Evolutionary conservation across 2,113 vertebrate species (phyloP).

Genomic region (Paratilapia polleni): DNA sequence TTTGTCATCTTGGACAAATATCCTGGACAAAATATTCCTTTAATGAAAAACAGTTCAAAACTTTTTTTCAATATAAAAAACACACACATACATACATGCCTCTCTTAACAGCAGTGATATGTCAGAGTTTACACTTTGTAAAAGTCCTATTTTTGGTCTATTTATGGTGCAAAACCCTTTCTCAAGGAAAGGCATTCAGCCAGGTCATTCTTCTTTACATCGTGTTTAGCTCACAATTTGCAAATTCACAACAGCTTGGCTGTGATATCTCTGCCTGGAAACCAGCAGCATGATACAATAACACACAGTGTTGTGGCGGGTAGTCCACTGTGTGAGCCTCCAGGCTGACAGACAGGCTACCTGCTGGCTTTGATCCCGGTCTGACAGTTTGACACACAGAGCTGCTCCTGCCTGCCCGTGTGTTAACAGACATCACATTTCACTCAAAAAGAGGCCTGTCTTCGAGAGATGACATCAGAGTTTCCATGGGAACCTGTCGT

Average conservation of each 20-base stretch:
- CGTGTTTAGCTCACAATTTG: not conserved
- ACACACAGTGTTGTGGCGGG: not conserved
- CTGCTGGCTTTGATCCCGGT: constrained; percentile 37
- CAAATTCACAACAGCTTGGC: constrained; percentile 1
- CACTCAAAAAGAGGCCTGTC: constrained; percentile 24
- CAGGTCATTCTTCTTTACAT: not conserved
- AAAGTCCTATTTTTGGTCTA: constrained; percentile 4
- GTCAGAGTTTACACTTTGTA: not conserved
- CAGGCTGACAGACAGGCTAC: constrained; percentile 20
- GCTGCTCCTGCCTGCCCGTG: not conserved
- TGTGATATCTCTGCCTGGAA: not conserved
- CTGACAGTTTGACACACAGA: constrained; percentile 54
- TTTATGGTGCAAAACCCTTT: not conserved
- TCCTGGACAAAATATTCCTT: not conserved
- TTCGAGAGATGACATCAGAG: constrained; percentile 56
- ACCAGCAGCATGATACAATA: not conserved
- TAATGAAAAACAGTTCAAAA: not conserved
- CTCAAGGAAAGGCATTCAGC: not conserved
- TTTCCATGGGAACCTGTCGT: constrained; percentile 69
- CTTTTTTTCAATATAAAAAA: not conserved
- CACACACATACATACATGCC: not conserved
- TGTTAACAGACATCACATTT: constrained; percentile 44
- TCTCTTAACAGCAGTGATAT: not conserved
- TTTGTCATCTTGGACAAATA: not conserved
- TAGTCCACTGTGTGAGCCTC: not conserved